Evolutionary conservation across 2,797 vertebrate genomes (phyloP), one percentile per base, ranked within the genome.

Genomic region (Nasua narica): DNA sequence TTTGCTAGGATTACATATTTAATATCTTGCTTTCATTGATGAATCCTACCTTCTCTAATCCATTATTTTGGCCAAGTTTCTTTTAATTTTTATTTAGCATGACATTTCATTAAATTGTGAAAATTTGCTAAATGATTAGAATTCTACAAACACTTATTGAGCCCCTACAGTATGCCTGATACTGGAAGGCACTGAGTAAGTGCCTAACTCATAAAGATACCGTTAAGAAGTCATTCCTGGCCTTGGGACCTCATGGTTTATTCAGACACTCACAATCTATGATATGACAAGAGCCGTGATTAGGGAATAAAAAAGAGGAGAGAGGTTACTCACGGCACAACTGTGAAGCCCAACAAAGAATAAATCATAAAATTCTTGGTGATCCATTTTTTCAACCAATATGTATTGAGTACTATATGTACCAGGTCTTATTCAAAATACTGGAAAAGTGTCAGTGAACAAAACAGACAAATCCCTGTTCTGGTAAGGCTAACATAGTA

Each of bases 91-190:
- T 79, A 46, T 37, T 70, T 60, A 50, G 25, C n/a, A 3, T n/a
- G 35, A 32, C 32, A 60, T 56, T 89, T 92, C n/a, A 40, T 15
- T 27, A 29, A 91, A 40, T n/a, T 74, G n/a, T 74, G n/a, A 72
- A 13, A 32, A 29, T 43, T 74, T n/a, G 16, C 79, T 79, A 13
- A 29, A 18, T 29, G 23, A 7, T 58, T 23, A 52, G 35, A 78
- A 54, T 84, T 54, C 8, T 52, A 21, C 18, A 90, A 43, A 58
- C 18, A 69, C 3, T 46, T 89, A 46, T 21, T n/a, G 15, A 48
- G 70, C 12, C 43, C 15, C 72, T 67, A 13, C 11, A 37, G 16
- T 56, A 11, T 54, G 21, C 25, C 32, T 29, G 46, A 32, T 12
- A 25, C 16, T 0, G 0, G 25, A 23, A 56, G 25, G 4, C 2